phyloP scores from a whole-genome alignment of 2,888 invertebrate genomes.

The Meganola albula region DNA sequence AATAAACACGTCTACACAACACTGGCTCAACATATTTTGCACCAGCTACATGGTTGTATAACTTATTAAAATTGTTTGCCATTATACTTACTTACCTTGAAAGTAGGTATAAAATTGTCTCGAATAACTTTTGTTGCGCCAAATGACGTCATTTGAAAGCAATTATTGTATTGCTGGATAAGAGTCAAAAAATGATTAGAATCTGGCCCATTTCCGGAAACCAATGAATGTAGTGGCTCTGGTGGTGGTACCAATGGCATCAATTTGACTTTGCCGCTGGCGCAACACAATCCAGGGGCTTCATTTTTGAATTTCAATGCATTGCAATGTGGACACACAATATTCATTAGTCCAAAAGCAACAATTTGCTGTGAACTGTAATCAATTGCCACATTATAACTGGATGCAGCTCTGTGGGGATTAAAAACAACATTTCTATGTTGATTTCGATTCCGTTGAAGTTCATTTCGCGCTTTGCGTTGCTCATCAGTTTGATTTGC shows the following conservation, averaged over 20 bases:
- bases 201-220: constrained; percentile 3
- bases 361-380: constrained; percentile 20
- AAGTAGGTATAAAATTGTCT: constrained; percentile 30
- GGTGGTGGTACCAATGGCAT: constrained; percentile 21
- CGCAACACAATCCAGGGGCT: constrained; percentile 20
- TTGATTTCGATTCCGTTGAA: constrained; percentile 14
- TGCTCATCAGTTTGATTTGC: constrained; percentile 23
- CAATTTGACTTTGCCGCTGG: constrained; percentile 27
- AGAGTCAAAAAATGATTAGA: constrained; percentile 22
- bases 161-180: constrained; percentile 33
- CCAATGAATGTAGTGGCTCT: constrained; percentile 1
- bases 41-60: constrained; percentile 7
- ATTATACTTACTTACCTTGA: constrained; percentile 17
- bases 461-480: constrained; percentile 20
- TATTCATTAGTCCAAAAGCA: constrained; percentile 22
- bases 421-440: constrained; percentile 16
- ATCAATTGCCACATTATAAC: constrained; percentile 14
- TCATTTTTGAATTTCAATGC: constrained; percentile 15
- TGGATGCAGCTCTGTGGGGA: constrained; percentile 14
- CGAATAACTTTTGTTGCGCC: constrained; percentile 27
- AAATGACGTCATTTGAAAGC: constrained; percentile 39
- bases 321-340: constrained; percentile 21
- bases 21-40: constrained; percentile 17
- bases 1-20: constrained; percentile 7
- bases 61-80: constrained; percentile 20